A percentile compares a stretch with the other conserved stretches of the same genome.
Conservation (phyloP, 2,797 vertebrate species). For the Babyrousa celebensis region DNA sequence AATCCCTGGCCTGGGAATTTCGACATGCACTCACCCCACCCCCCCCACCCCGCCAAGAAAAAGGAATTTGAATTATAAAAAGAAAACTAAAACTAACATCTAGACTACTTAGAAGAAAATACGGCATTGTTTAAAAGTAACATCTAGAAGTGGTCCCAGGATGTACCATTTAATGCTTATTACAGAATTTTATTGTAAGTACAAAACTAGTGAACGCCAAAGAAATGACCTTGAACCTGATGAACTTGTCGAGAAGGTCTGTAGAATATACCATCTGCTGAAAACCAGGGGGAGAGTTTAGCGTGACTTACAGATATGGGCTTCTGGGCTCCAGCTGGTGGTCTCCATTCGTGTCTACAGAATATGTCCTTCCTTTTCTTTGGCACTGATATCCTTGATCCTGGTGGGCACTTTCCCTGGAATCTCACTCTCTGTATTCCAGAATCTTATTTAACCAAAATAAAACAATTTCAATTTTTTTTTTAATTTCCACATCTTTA, state of each 20-base stretch:
- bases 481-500: neutral
- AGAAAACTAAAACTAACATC: neutral
- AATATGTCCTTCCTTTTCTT: constrained; percentile 81
- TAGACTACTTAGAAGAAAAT: neutral
- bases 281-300: neutral
- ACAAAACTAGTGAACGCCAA: neutral
- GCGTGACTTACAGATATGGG: constrained; percentile 71
- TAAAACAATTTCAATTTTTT: constrained; percentile 62
- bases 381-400: constrained; percentile 82
- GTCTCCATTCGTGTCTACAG: constrained; percentile 89
- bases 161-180: neutral
- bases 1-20: no score
- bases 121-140: neutral
- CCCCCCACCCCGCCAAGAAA: no score
- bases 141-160: neutral
- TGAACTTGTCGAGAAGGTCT: neutral
- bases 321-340: constrained; percentile 78
- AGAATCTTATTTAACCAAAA: constrained; percentile 84
- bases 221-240: neutral
- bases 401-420: constrained; percentile 77
- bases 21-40: no score
- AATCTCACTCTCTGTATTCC: constrained; percentile 87
- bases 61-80: constrained; percentile 59
- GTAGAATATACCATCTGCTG: neutral
- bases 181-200: neutral